Conservation (phyloP, 2,113 vertebrate species). For the Scophthalmus maximus region DNA sequence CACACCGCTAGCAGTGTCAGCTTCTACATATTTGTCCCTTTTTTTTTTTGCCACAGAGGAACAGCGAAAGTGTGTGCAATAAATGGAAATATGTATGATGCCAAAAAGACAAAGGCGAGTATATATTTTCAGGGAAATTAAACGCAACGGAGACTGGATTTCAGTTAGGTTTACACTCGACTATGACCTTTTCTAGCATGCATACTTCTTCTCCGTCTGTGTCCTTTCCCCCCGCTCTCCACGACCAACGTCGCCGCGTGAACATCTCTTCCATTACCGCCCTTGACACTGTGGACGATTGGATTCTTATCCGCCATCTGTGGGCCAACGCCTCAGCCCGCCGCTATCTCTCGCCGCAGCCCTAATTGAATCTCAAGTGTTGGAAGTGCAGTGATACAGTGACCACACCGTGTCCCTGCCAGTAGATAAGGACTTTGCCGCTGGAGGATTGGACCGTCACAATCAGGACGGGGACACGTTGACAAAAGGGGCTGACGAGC, state of each 20-base stretch:
- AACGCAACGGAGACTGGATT: not conserved
- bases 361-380: conserved; percentile 80
- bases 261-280: conserved; percentile 74
- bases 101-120: no score
- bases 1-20: conserved; percentile 15
- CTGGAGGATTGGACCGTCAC: conserved; percentile 61
- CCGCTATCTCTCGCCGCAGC: conserved; percentile 65
- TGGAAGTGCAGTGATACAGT: conserved; percentile 73
- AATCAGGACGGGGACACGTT: conserved; percentile 56
- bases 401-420: conserved; percentile 71
- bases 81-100: conserved; percentile 1
- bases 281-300: conserved; percentile 75
- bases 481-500: conserved; percentile 64
- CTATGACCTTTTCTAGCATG: no score
- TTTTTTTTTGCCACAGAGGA: not conserved
- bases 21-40: conserved; percentile 16
- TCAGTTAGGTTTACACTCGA: not conserved
- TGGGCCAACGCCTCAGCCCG: conserved; percentile 40
- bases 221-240: conserved; percentile 55
- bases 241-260: conserved; percentile 14
- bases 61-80: conserved; percentile 3
- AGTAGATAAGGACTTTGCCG: conserved; percentile 71
- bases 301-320: conserved; percentile 80
- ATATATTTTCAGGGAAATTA: no score
- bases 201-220: not conserved